These are phyloP conservation scores for Oreochromis niloticus DNA, from an alignment of 2,113 vertebrate species.

Conservation along the genomic window DNA sequence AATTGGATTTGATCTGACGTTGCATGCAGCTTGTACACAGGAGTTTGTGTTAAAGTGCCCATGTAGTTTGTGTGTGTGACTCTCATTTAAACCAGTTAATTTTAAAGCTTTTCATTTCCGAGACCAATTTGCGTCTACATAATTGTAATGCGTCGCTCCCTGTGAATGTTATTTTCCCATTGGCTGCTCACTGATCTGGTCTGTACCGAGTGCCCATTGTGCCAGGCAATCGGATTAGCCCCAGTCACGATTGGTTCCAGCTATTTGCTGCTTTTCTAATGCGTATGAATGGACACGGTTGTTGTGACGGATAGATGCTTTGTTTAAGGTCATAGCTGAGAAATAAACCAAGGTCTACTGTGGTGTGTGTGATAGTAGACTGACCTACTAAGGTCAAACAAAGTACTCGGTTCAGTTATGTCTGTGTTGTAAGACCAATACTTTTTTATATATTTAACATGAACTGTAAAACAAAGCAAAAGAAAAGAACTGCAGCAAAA, in stretches of 20 bases:
- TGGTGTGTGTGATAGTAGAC: constrained; percentile 38
- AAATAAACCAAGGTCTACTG: constrained; percentile 20
- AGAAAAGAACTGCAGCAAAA: background rate
- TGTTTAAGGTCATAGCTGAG: constrained; percentile 34
- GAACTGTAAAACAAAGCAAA: background rate
- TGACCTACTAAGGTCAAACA: constrained; percentile 37
- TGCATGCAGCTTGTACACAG: background rate
- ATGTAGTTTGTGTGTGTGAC: constrained; percentile 26
- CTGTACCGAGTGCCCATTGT: constrained; percentile 62
- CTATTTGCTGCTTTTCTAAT: constrained; percentile 47
- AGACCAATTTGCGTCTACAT: constrained; percentile 10
- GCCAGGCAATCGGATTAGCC: constrained; percentile 65
- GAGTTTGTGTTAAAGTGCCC: constrained; percentile 17
- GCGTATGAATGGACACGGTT: constrained; percentile 61
- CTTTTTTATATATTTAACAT: background rate
- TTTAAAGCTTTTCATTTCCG: constrained; percentile 61
- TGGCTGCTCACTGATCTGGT: constrained; percentile 29
- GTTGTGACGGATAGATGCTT: constrained; percentile 21
- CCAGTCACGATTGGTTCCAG: constrained; percentile 59
- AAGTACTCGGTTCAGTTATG: background rate
- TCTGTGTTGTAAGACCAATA: background rate
- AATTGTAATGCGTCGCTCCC: constrained; percentile 37
- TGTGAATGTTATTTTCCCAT: constrained; percentile 30
- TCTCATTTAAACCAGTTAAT: constrained; percentile 53
- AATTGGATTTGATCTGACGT: background rate